phyloP scores from a whole-genome alignment of 2,888 invertebrate genomes.

The Tetropium fuscum region DNA sequence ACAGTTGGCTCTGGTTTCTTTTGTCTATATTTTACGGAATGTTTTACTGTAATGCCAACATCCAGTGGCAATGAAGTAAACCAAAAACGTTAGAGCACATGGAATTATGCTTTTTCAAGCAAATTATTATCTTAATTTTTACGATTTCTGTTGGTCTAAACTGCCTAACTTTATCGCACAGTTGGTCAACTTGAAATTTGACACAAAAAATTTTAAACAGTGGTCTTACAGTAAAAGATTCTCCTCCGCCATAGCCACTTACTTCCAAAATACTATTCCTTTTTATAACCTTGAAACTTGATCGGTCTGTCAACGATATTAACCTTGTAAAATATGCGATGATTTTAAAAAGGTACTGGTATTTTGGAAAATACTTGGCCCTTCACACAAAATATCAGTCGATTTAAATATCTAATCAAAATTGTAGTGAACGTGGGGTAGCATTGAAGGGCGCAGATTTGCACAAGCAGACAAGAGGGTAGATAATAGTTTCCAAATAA shows the following conservation, averaged over 20 bases:
- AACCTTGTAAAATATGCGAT: no score
- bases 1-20: constrained; percentile 33
- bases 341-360: background rate
- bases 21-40: constrained; percentile 5
- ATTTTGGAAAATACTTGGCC: background rate
- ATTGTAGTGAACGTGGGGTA: no score
- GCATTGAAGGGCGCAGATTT: no score
- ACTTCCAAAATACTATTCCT: background rate
- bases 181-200: background rate
- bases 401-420: no score
- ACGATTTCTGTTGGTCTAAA: constrained; percentile 6
- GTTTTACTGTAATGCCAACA: background rate
- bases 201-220: no score
- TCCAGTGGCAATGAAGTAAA: background rate
- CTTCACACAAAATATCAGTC: constrained; percentile 10
- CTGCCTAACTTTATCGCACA: background rate
- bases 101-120: constrained; percentile 5
- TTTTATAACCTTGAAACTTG: background rate
- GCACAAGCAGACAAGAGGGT: no score
- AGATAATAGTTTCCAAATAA: no score
- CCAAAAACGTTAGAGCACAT: constrained; percentile 1
- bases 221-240: background rate
- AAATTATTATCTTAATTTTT: background rate
- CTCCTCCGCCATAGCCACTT: background rate
- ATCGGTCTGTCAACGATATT: no score